Evolutionary conservation across 2,888 invertebrate species (phyloP), one percentile per base, ranked within the genome.

Genomic region (Willowsia nigromaculata): DNA sequence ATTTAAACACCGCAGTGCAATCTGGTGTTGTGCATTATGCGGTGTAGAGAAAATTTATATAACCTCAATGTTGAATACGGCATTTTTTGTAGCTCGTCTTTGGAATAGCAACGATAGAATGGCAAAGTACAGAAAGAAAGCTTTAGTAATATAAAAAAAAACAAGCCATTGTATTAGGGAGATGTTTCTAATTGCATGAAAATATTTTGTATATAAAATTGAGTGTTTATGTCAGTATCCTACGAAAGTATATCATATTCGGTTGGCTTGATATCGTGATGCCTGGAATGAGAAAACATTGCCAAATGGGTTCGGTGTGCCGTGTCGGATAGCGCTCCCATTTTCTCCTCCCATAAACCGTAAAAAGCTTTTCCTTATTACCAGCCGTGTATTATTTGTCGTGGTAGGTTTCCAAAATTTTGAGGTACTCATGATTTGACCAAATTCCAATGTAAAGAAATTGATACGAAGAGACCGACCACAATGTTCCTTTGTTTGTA

Each of bases 171-270:
- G n/a, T n/a, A n/a, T n/a, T n/a, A n/a, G n/a, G n/a, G n/a, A 33
- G 33, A 62, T 33, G 33, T 62, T 62, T 33, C 33, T 62, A 62
- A 62, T 62, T 33, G 62, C 33, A 62, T 62, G 62, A 59, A 59
- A 59, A 27, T 59, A 25, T 56, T 22, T 56, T n/a, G 33, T 62
- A 62, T 56, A 56, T 56, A 25, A 56, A 33, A n/a, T 33, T 27
- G 37, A 5, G 65, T 65, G 30, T 13, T n/a, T n/a, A n/a, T n/a
- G n/a, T n/a, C n/a, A n/a, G n/a, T n/a, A n/a, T n/a, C n/a, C n/a
- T n/a, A n/a, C n/a, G n/a, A n/a, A n/a, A n/a, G n/a, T 50, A 50
- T 22, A 5, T 56, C 18, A 15, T 9, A 25, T 25, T 56, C 18
- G 5, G 18, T 25, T 9, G 25, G 22, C 33, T 1, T n/a, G 27